phyloP scores from a whole-genome alignment of 1,140 invertebrate species.

The fruit fly (Drosophila melanogaster) region Release_6_plus_ISO1_MT NC_004354.4:18786001-18786500 shows the following conservation, averaged over 20 bases:
- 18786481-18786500: constrained; percentile 73
- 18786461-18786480: constrained; percentile 71
- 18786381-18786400: not conserved
- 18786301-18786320: not conserved
- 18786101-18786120: constrained; percentile 59
- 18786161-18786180: constrained; percentile 80
- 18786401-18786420: constrained; percentile 21
- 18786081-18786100: constrained; percentile 53
- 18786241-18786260: not conserved
- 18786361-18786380: not conserved
- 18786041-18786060: constrained; percentile 89
- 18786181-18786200: constrained; percentile 59
- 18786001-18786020: constrained; percentile 91
- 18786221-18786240: not conserved
- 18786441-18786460: not conserved
- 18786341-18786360: not conserved
- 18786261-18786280: not conserved
- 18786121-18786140: constrained; percentile 82
- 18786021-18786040: constrained; percentile 88
- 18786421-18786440: constrained; percentile 16
- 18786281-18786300: not conserved
- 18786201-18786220: too few relatives aligned
- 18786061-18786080: constrained; percentile 86
- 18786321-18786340: constrained; percentile 19
- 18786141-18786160: constrained; percentile 72